These are phyloP conservation scores for Oryzaephilus surinamensis DNA, from an alignment of 1,140 invertebrate genomes.

Conservation along the genomic window DNA sequence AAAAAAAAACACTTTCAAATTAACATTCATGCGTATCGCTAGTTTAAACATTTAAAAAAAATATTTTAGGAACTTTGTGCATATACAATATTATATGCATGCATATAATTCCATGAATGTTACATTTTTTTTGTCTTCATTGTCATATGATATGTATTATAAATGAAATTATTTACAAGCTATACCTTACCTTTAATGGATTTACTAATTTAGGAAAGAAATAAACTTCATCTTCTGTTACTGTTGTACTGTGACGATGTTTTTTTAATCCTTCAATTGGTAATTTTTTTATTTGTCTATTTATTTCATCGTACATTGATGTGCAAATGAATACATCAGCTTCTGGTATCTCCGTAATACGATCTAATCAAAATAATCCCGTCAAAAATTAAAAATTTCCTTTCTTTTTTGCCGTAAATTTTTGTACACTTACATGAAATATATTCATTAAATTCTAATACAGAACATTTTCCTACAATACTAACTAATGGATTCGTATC, in stretches of 20 bases:
- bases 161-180: not conserved
- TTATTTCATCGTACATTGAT: conserved; percentile 83
- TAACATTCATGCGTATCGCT: conserved; percentile 8
- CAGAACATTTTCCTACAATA: conserved; percentile 83
- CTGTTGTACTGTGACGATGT: conserved; percentile 67
- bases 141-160: not conserved
- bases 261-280: conserved; percentile 65
- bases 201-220: conserved; percentile 70
- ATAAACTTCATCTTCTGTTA: conserved; percentile 89
- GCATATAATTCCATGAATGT: conserved; percentile 18
- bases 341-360: conserved; percentile 89
- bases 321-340: conserved; percentile 90
- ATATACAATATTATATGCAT: too few species aligned
- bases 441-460: conserved; percentile 86
- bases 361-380: conserved; percentile 50
- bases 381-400: conserved; percentile 3
- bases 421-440: conserved; percentile 60
- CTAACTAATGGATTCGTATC: conserved; percentile 83
- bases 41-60: not conserved
- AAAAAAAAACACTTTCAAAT: conserved; percentile 3
- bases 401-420: conserved; percentile 1
- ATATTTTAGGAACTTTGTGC: not conserved
- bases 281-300: conserved; percentile 64
- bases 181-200: conserved; percentile 54
- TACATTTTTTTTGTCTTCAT: not conserved